Conservation (phyloP, 2,888 invertebrate genomes). For the Erebia aethiops region DNA sequence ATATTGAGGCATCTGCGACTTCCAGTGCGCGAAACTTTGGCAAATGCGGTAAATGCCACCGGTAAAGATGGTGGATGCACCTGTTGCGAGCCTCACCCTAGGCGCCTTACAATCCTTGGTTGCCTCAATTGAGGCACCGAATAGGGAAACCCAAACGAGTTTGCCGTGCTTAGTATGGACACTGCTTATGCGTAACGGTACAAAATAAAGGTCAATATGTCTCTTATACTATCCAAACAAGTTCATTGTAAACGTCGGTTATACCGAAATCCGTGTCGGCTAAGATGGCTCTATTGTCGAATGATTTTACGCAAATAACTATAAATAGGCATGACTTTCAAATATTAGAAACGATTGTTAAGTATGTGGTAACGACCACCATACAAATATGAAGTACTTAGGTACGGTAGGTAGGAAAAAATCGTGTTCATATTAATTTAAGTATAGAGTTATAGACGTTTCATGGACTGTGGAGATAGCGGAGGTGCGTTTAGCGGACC, state of each 20-base stretch:
- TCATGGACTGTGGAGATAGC: too few species aligned
- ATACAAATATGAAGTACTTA: slow-evolving; percentile 13
- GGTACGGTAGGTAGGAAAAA: slow-evolving; percentile 14
- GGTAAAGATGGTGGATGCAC: too few species aligned
- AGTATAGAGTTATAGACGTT: neutral
- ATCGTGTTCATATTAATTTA: neutral
- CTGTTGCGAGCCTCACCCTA: too few species aligned
- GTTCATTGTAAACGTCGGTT: slow-evolving; percentile 32
- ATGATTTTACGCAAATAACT: slow-evolving; percentile 35
- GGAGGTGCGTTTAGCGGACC: too few species aligned
- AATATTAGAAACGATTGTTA: slow-evolving; percentile 34
- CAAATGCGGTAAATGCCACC: too few species aligned
- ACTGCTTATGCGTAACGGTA: slow-evolving; percentile 25
- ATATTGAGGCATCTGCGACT: too few species aligned
- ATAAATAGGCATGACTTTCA: slow-evolving; percentile 31
- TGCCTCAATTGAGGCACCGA: neutral
- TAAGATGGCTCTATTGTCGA: slow-evolving; percentile 37
- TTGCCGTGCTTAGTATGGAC: neutral
- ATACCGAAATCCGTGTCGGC: slow-evolving; percentile 43
- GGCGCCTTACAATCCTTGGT: neutral
- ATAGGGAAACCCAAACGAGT: neutral
- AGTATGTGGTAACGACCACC: slow-evolving; percentile 23
- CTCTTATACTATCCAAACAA: slow-evolving; percentile 38
- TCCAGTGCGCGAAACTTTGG: too few species aligned
- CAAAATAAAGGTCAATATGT: slow-evolving; percentile 37